A percentile compares a stretch with the other conserved stretches of the same genome.
Evolutionary conservation across 2,797 vertebrate genomes (phyloP).

Genomic region (Tangara arthus): DNA sequence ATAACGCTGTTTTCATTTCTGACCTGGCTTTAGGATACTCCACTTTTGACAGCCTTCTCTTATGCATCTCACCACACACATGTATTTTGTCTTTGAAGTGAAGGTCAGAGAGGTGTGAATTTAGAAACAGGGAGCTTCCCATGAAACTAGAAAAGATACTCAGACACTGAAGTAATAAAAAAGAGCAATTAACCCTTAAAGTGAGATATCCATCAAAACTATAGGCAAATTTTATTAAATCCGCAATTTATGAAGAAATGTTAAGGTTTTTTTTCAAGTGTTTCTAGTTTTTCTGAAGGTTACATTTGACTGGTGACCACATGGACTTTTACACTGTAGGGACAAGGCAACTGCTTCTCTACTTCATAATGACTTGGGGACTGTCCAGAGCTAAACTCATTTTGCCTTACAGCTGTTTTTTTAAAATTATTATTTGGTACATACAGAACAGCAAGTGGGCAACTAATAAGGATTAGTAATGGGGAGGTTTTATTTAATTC

Average conservation of each 20-base stretch:
- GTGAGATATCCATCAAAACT: not conserved
- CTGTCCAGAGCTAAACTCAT: not conserved
- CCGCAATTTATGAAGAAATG: not conserved
- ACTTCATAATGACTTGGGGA: not conserved
- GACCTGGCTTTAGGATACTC: not conserved
- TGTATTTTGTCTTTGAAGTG: not conserved
- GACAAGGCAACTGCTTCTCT: not conserved
- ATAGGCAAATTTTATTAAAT: not conserved
- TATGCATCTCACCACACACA: not conserved
- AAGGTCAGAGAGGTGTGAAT: not conserved
- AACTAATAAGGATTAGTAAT: constrained; percentile 70
- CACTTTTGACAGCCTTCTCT: not conserved
- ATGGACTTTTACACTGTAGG: not conserved
- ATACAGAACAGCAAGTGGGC: constrained; percentile 60
- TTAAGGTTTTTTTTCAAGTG: not conserved
- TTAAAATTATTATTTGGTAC: constrained; percentile 33
- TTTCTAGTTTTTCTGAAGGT: not conserved
- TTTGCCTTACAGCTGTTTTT: constrained; percentile 32
- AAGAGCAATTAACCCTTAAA: not conserved
- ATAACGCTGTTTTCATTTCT: not conserved
- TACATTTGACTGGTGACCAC: not conserved
- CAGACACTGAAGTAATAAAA: not conserved
- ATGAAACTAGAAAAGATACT: not conserved
- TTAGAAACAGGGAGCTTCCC: not conserved
- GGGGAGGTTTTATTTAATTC: constrained; percentile 66